phyloP scores from a whole-genome alignment of 1,140 invertebrate species.

The Drosophila busckii region DNA sequence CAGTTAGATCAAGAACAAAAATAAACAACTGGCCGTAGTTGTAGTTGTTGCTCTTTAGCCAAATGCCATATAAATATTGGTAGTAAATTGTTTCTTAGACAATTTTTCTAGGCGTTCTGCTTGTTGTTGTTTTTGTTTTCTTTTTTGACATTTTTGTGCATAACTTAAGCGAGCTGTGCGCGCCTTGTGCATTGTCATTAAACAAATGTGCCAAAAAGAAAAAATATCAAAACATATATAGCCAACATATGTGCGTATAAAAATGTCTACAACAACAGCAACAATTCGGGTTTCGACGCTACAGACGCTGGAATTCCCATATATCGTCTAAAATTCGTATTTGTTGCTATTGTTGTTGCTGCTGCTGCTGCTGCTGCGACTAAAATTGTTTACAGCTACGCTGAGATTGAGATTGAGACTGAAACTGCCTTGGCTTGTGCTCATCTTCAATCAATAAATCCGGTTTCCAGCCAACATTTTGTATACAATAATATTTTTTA shows the following conservation, averaged over 20 bases:
- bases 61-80: conserved; percentile 34
- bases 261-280: conserved; percentile 23
- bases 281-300: conserved; percentile 60
- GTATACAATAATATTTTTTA: conserved; percentile 15
- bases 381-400: conserved; percentile 73
- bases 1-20: conserved; percentile 9
- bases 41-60: conserved; percentile 6
- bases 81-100: conserved; percentile 40
- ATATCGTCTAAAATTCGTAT: conserved; percentile 56
- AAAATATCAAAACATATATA: conserved; percentile 10
- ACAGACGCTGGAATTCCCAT: conserved; percentile 75
- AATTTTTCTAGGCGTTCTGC: conserved; percentile 37
- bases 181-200: conserved; percentile 72
- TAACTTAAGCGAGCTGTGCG: conserved; percentile 35
- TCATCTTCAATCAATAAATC: conserved; percentile 73
- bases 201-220: conserved; percentile 68
- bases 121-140: too few species aligned
- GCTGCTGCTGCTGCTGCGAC: conserved; percentile 36
- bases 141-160: conserved; percentile 41
- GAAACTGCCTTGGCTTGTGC: conserved; percentile 12
- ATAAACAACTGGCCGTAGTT: not conserved
- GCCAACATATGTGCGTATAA: not conserved
- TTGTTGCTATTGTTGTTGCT: conserved; percentile 23
- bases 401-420: conserved; percentile 10
- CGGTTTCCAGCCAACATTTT: conserved; percentile 52